Conservation (phyloP, 2,797 vertebrate species). For the Pseudochaenichthys georgianus region DNA sequence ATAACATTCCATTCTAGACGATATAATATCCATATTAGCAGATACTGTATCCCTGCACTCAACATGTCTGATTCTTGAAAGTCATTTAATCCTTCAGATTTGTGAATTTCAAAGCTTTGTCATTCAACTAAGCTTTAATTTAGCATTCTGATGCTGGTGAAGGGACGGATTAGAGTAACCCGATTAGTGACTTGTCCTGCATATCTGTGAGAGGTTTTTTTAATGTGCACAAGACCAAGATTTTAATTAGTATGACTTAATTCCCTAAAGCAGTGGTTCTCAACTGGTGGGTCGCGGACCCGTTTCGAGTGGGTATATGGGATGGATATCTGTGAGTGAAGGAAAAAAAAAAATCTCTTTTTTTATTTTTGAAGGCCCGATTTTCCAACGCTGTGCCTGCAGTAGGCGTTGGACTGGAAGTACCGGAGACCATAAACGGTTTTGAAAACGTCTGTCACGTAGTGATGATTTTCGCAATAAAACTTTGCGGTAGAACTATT, state of each 20-base stretch:
- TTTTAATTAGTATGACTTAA: conserved; percentile 66
- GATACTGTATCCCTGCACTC: conserved; percentile 45
- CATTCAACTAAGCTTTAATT: conserved; percentile 74
- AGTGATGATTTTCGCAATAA: too few species aligned
- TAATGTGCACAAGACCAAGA: conserved; percentile 62
- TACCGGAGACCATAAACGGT: too few species aligned
- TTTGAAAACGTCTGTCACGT: too few species aligned
- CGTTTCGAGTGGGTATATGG: too few species aligned
- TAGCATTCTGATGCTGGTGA: conserved; percentile 76
- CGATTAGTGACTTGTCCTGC: conserved; percentile 69
- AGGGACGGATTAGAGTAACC: conserved; percentile 77
- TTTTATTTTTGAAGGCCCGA: too few species aligned
- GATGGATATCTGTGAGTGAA: too few species aligned
- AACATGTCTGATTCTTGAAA: conserved; percentile 67
- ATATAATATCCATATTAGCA: conserved; percentile 50
- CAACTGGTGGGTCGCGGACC: too few species aligned
- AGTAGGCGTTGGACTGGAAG: too few species aligned
- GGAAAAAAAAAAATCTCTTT: too few species aligned
- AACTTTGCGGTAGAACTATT: too few species aligned
- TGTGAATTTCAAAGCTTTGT: conserved; percentile 75
- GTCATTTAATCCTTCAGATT: conserved; percentile 73
- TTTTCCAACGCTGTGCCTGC: too few species aligned
- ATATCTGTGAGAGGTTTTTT: conserved; percentile 58
- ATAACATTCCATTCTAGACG: conserved; percentile 33
- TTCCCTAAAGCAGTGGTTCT: conserved; percentile 5